A percentile compares a stretch with the other conserved stretches of the same genome.
Evolutionary conservation across 2,113 vertebrate species (phyloP).

Genomic region (Halichoerus grypus): DNA sequence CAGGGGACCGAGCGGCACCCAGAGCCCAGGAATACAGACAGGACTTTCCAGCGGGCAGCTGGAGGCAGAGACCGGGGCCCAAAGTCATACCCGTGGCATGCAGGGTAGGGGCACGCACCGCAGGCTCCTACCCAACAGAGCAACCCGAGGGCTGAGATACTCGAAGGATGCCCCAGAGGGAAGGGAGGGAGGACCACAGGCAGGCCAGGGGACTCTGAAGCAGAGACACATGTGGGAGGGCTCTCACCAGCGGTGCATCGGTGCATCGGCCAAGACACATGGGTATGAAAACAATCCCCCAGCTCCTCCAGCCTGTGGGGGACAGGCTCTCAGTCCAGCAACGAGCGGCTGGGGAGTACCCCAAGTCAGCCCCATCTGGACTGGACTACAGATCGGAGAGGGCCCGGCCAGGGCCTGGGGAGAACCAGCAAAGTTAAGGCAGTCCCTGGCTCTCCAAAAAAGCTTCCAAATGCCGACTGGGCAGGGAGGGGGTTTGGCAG

Average conservation of each 20-base stretch:
- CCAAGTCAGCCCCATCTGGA: fast-evolving
- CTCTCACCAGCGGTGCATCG: too few species aligned
- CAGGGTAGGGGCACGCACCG: fast-evolving
- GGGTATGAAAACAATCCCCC: background rate
- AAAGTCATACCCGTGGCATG: fast-evolving
- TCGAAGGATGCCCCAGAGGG: background rate
- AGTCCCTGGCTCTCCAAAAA: background rate
- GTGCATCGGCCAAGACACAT: background rate
- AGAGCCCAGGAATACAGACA: background rate
- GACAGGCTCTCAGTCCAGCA: background rate
- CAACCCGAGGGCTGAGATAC: background rate
- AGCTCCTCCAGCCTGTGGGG: fast-evolving
- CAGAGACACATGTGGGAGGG: background rate
- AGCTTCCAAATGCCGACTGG: background rate
- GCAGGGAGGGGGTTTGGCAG: background rate
- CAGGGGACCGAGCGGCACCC: background rate
- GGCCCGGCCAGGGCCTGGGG: background rate
- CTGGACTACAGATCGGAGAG: background rate
- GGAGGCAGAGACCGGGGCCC: background rate
- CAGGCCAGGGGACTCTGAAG: background rate
- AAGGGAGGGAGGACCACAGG: background rate
- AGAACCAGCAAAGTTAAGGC: background rate
- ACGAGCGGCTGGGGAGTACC: background rate
- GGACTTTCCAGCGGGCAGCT: background rate
- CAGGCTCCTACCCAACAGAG: background rate